phyloP scores from a whole-genome alignment of 2,113 vertebrate genomes.

The Corythoichthys haematopterus region DNA sequence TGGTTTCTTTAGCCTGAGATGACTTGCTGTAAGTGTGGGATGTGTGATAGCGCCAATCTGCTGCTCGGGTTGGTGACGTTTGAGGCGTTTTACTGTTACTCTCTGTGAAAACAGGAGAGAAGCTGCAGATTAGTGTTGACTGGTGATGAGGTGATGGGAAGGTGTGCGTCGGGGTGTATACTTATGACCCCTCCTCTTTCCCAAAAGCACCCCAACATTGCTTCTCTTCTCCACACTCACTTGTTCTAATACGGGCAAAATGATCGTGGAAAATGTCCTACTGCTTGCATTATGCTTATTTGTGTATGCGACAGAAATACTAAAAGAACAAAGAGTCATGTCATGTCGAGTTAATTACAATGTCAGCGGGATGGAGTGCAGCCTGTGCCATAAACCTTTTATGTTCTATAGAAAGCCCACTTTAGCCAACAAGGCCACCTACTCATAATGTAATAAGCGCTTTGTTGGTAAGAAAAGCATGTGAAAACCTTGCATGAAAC shows the following conservation, averaged over 20 bases:
- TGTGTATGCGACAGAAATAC: conserved; percentile 3
- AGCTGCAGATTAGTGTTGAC: conserved; percentile 62
- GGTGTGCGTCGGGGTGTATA: conserved; percentile 34
- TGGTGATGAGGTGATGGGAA: conserved; percentile 47
- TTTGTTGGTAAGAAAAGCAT: conserved; percentile 58
- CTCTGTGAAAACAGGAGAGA: conserved; percentile 47
- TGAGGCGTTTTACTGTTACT: conserved; percentile 52
- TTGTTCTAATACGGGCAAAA: conserved; percentile 39
- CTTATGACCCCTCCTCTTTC: conserved; percentile 37
- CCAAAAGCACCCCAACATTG: conserved; percentile 21
- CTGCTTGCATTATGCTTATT: conserved; percentile 9
- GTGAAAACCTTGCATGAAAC: conserved; percentile 48
- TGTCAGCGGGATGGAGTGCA: conserved; percentile 34
- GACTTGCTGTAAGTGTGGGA: conserved; percentile 4
- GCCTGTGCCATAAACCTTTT: conserved; percentile 45
- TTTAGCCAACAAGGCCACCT: conserved; percentile 54
- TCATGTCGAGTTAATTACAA: conserved; percentile 59
- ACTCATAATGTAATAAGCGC: conserved; percentile 61
- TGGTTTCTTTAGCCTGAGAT: conserved; percentile 1
- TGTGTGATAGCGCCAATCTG: conserved; percentile 45
- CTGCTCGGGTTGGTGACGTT: conserved; percentile 42
- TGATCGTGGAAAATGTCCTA: conserved; percentile 42
- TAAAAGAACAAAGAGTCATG: conserved; percentile 20
- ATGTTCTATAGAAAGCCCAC: conserved; percentile 41
- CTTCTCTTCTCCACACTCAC: conserved; percentile 6